Base-by-base conservation (phyloP, 2,113 vertebrate genomes). In the Callocephalon fimbriatum region DNA sequence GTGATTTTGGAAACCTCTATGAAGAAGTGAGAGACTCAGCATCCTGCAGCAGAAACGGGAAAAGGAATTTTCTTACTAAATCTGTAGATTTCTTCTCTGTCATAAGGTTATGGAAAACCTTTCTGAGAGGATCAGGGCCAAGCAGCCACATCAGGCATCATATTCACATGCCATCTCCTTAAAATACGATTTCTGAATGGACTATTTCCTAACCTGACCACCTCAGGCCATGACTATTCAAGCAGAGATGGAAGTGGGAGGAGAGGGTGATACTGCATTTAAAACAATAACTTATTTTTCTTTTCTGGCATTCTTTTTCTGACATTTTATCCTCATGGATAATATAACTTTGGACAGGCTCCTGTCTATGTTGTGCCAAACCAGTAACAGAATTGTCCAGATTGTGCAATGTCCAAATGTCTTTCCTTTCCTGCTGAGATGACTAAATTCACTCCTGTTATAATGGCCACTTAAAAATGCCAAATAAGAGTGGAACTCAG, bases 11-110 rank as follows among this genome's bases (percentile, higher is more conserved):
- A 76, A 45, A 61, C 15, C 13, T 73, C 58, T 54, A 9, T 4
- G 58, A 76, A 51, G 44, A 29, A 29, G 50, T 0, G 0, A 51
- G 27, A 65, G 20, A 27, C 5, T 29, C 4, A 1, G 45, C 1
- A 2, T 54, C 44, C 58, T 35, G 70, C 56, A 74, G 37, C 1
- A 51, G 54, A 47, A 79, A 48, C 0, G 3, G 47, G 29, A 50
- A 23, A 76, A 58, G 11, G 17, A 31, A 61, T 70, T 66, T 21
- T 1, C 0, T 10, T 42, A 38, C 40, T 80, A 66, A 18, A 40
- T 9, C 47, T 89, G 72, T 4, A 35, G 48, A 23, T n/a, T 20
- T 50, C 45, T n/a, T 23, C 59, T 70, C 50, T 67, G 12, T 37
- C 37, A 19, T 7, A 13, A 81, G 35, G 32, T 38, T 70, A 53